phyloP scores from a whole-genome alignment of 1,140 invertebrate genomes.

The Listronotus oregonensis region DNA sequence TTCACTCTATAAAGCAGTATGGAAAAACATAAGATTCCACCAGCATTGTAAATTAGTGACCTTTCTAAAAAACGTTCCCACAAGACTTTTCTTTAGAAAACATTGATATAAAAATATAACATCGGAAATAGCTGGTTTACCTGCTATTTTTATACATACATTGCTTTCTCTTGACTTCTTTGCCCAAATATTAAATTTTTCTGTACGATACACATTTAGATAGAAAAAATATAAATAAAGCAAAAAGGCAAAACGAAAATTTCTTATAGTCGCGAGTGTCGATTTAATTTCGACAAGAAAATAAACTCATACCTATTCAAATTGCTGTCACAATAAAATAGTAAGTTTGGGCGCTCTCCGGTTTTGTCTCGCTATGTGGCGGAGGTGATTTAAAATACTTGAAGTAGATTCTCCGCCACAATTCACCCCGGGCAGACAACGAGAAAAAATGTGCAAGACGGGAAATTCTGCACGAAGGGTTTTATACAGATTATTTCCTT shows the following conservation, averaged over 20 bases:
- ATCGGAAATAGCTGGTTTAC: too few species aligned
- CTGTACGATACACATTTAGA: too few species aligned
- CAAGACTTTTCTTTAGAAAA: too few species aligned
- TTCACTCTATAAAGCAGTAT: too few species aligned
- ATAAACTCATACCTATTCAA: conserved; percentile 22
- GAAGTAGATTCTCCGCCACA: conserved; percentile 9
- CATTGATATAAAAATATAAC: too few species aligned
- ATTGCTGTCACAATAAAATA: conserved; percentile 21
- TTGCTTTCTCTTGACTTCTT: too few species aligned
- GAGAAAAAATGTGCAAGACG: not conserved
- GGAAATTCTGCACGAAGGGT: not conserved
- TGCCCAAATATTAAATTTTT: too few species aligned
- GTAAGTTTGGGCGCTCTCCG: not conserved
- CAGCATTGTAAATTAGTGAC: too few species aligned
- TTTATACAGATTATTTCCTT: not conserved
- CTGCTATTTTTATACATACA: too few species aligned
- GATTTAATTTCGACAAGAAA: conserved; percentile 15
- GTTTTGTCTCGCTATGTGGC: conserved; percentile 8
- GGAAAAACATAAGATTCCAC: too few species aligned
- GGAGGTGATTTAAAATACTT: conserved; percentile 23
- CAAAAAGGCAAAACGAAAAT: not conserved
- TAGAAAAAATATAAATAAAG: too few species aligned
- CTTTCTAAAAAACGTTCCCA: too few species aligned
- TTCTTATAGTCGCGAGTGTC: conserved; percentile 2
- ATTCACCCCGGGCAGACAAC: conserved; percentile 3